These are phyloP conservation scores for Zhuqinia jingwanae DNA, from an alignment of 2,888 invertebrate species.

Conservation along the genomic window DNA sequence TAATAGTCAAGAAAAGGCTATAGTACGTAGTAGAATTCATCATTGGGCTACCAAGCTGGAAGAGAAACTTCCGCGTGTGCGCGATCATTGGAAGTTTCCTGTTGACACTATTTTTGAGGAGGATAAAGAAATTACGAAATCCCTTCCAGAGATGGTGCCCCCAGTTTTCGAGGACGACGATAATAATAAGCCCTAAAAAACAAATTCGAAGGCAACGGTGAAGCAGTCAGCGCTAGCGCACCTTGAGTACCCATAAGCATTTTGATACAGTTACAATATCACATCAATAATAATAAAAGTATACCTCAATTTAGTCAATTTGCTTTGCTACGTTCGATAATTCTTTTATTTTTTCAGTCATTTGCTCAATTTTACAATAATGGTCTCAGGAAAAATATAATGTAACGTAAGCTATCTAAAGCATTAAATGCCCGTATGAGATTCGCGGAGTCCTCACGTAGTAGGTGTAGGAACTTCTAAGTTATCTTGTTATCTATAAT, in stretches of 20 bases:
- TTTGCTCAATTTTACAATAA: too few relatives aligned
- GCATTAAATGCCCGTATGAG: too few relatives aligned
- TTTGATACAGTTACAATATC: too few relatives aligned
- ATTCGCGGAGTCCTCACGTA: too few relatives aligned
- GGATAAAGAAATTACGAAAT: slow-evolving; percentile 81
- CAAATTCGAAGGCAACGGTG: background rate
- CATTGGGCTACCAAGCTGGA: slow-evolving; percentile 88
- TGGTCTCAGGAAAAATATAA: too few relatives aligned
- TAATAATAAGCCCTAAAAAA: background rate
- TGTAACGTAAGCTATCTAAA: too few relatives aligned
- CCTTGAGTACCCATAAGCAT: too few relatives aligned
- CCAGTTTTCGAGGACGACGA: slow-evolving; percentile 61
- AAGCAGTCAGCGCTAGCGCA: too few relatives aligned
- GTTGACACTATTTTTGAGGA: slow-evolving; percentile 85
- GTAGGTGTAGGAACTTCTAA: too few relatives aligned
- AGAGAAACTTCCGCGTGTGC: slow-evolving; percentile 84
- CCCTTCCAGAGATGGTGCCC: slow-evolving; percentile 75
- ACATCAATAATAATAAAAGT: too few relatives aligned
- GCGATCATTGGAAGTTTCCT: slow-evolving; percentile 82
- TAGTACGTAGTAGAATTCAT: slow-evolving; percentile 88
- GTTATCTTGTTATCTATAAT: too few relatives aligned
- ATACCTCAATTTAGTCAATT: too few relatives aligned
- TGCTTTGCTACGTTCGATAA: background rate
- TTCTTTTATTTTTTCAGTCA: background rate
- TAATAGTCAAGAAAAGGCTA: slow-evolving; percentile 87